Base-by-base conservation (phyloP, 92 coral and sea anemone genomes). In the Nematostella vectensis region DNA sequence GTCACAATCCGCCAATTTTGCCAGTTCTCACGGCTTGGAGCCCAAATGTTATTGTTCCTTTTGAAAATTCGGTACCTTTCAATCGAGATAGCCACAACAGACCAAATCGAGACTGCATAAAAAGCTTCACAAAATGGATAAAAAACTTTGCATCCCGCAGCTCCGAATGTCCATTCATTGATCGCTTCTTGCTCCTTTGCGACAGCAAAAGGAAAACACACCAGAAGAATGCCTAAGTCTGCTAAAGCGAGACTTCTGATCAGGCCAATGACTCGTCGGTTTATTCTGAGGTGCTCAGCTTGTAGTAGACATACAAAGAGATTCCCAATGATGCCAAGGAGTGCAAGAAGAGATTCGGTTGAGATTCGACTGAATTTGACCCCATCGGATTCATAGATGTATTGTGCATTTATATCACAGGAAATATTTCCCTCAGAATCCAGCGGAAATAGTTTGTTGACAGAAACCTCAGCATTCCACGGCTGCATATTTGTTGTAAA, bases 161-260 rank as follows among this genome's bases (percentile, higher is more conserved):
- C 58, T 11, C 71, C 71, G 1, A 65, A 18, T 1, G 40, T 25
- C 71, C 71, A 65, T 27, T 42, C 30, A 22, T 37, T 11, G 13
- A 62, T 65, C 8, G 61, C 52, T 26, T 65, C 62, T 65, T 65
- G 71, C 21, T 65, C 71, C 54, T 65, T 65, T 11, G 71, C 71
- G 8, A 65, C 61, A 24, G 61, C 71, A 31, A 65, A 65, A 8
- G 62, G 71, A 27, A 53, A 65, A 1, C 71, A 57, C 47, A 65
- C 15, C 11, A 65, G 8, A 19, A 65, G 61, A 3, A 65, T 57
- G 19, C 71, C 71, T 25, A 65, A 11, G 25, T 65, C 71, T 11
- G 71, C 62, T 21, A 65, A 28, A n/a, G 71, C 71, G 49, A 65
- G 42, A 36, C 54, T 65, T 22, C 71, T 17, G 4, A 65, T 53